A percentile compares a stretch with the other conserved stretches of the same genome.
These are phyloP conservation scores for Scaptomyza caliginosa DNA, from an alignment of 2,888 invertebrate species.

Conservation along the genomic window DNA sequence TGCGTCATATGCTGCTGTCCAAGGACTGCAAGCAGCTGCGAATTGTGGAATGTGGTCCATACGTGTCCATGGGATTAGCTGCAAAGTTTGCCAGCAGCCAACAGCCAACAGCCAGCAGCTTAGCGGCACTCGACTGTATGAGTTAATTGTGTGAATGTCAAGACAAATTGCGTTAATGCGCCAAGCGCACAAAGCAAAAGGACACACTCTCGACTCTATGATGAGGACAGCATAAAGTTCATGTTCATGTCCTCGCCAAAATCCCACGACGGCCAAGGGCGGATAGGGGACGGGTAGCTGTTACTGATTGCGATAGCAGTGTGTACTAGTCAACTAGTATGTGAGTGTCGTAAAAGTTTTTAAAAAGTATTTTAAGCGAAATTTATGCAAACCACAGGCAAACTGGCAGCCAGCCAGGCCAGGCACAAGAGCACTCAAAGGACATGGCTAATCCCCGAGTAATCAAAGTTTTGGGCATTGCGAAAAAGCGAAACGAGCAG, in stretches of 20 bases:
- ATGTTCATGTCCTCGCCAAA: conserved; percentile 38
- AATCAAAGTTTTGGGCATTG: conserved; percentile 79
- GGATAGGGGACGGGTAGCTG: conserved; percentile 25
- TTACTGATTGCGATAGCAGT: conserved; percentile 26
- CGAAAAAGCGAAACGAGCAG: conserved; percentile 54
- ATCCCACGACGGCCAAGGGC: conserved; percentile 51
- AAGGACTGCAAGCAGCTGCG: conserved; percentile 4
- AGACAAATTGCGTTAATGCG: conserved; percentile 81
- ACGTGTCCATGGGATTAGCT: conserved; percentile 63
- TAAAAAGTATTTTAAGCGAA: conserved; percentile 80
- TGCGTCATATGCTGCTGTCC: conserved; percentile 55
- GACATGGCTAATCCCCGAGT: conserved; percentile 76
- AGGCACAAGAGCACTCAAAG: conserved; percentile 46
- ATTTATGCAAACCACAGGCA: conserved; percentile 79
- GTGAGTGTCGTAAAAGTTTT: conserved; percentile 72
- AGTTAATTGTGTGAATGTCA: conserved; percentile 81
- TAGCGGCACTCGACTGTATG: conserved; percentile 69
- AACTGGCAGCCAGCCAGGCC: conserved; percentile 28
- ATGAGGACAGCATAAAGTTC: conserved; percentile 18
- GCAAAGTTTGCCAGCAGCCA: conserved; percentile 58
- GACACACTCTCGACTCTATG: conserved; percentile 11
- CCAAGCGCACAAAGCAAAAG: conserved; percentile 49
- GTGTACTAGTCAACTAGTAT: conserved; percentile 4
- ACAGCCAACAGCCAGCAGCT: conserved; percentile 39
- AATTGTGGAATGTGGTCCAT: conserved; percentile 20